Conservation (phyloP, 1,140 invertebrate species). For the Lysiphlebus fabarum region DNA sequence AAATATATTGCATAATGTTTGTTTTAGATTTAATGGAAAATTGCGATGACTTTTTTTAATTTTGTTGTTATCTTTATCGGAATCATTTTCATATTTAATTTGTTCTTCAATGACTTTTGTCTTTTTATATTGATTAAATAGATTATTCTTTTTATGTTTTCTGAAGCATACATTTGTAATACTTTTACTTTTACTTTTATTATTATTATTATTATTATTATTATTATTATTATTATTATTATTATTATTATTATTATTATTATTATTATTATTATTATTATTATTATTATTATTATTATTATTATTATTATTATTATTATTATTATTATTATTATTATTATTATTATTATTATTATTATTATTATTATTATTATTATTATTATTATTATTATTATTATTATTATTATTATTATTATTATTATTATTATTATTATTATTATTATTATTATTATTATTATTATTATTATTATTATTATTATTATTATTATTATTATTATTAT, state of each 20-base stretch:
- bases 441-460: slow-evolving; percentile 42
- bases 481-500: slow-evolving; percentile 48
- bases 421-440: slow-evolving; percentile 25
- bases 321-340: slow-evolving; percentile 43
- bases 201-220: slow-evolving; percentile 52
- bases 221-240: slow-evolving; percentile 50
- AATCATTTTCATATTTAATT: slow-evolving; percentile 19
- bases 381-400: slow-evolving; percentile 54
- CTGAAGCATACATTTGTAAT: slow-evolving; percentile 23
- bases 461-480: slow-evolving; percentile 59
- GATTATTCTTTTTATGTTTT: slow-evolving; percentile 61
- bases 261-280: slow-evolving; percentile 47
- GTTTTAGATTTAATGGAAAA: slow-evolving; percentile 73
- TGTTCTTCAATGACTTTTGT: slow-evolving; percentile 55
- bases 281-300: slow-evolving; percentile 58
- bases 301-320: slow-evolving; percentile 48
- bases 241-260: too few relatives aligned
- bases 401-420: slow-evolving; percentile 49
- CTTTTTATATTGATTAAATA: slow-evolving; percentile 67
- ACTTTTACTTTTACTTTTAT: slow-evolving; percentile 50
- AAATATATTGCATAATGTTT: slow-evolving; percentile 81
- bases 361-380: slow-evolving; percentile 58
- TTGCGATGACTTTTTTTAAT: slow-evolving; percentile 63
- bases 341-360: too few relatives aligned
- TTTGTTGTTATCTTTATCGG: slow-evolving; percentile 56